Conservation (phyloP, 2,888 invertebrate species). For the Sinhomidia bicolor region DNA sequence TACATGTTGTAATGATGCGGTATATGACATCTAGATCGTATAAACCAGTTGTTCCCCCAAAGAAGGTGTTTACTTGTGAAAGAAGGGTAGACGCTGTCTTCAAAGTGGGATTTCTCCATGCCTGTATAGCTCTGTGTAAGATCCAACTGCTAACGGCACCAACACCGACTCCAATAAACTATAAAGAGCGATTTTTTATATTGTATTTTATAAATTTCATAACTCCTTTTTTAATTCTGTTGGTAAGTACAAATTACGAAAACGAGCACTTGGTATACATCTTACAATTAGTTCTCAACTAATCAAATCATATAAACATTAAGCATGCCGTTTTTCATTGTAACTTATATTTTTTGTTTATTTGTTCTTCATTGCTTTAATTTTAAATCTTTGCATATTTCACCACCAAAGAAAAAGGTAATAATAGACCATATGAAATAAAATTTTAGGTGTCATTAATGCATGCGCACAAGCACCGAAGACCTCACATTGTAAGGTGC, state of each 20-base stretch:
- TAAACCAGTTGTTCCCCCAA: constrained; percentile 78
- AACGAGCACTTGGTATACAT: too few relatives aligned
- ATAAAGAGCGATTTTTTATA: constrained; percentile 18
- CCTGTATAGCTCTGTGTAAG: constrained; percentile 77
- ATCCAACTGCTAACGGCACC: constrained; percentile 78
- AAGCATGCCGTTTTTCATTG: too few relatives aligned
- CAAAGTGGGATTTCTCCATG: constrained; percentile 78
- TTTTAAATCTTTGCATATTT: too few relatives aligned
- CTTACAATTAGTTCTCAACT: too few relatives aligned
- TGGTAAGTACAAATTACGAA: background rate
- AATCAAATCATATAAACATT: too few relatives aligned
- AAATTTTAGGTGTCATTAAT: background rate
- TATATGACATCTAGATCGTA: constrained; percentile 80
- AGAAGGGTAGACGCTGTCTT: constrained; percentile 77
- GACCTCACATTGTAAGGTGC: background rate
- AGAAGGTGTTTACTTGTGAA: constrained; percentile 77
- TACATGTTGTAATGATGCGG: constrained; percentile 77
- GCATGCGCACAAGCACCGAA: background rate
- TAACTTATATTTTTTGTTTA: background rate
- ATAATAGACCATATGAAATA: too few relatives aligned
- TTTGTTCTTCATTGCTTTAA: background rate
- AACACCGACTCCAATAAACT: constrained; percentile 79
- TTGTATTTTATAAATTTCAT: background rate
- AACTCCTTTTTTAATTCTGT: background rate
- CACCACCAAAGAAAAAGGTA: too few relatives aligned